These are phyloP conservation scores for Leptoteleia sp. DNA, from an alignment of 1,140 invertebrate genomes.

Conservation along the genomic window DNA sequence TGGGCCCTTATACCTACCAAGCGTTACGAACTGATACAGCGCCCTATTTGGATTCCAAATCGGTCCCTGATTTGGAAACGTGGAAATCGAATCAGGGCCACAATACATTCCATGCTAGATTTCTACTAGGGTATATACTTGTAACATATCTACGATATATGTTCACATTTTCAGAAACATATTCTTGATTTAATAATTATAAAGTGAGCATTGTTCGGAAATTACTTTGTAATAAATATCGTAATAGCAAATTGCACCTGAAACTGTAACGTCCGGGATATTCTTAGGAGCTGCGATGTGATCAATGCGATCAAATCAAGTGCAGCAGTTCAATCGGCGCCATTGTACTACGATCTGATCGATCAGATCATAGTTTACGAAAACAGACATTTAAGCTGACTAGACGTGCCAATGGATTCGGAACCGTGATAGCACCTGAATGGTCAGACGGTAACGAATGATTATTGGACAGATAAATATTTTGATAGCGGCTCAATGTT, in stretches of 20 bases:
- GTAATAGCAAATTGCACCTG: slow-evolving; percentile 1
- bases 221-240: too few relatives aligned
- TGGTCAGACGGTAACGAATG: slow-evolving; percentile 44
- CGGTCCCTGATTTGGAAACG: too few relatives aligned
- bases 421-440: slow-evolving; percentile 25
- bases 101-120: too few relatives aligned
- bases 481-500: slow-evolving; percentile 3
- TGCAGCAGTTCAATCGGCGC: slow-evolving; percentile 43
- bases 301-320: slow-evolving; percentile 38
- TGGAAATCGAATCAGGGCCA: too few relatives aligned
- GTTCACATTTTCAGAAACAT: too few relatives aligned
- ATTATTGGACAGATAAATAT: slow-evolving; percentile 52
- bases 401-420: slow-evolving; percentile 16
- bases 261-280: slow-evolving; percentile 24
- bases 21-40: too few relatives aligned
- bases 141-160: too few relatives aligned
- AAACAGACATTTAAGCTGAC: slow-evolving; percentile 51
- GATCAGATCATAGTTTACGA: slow-evolving; percentile 51
- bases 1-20: too few relatives aligned
- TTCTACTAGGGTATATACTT: too few relatives aligned
- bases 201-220: slow-evolving; percentile 2
- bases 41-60: too few relatives aligned
- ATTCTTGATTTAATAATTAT: too few relatives aligned
- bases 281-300: slow-evolving; percentile 13
- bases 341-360: slow-evolving; percentile 33